Evolutionary conservation across 2,113 vertebrate genomes (phyloP), one percentile per base, ranked within the genome.

Genomic region (Dolichallabes microphthalmus): DNA sequence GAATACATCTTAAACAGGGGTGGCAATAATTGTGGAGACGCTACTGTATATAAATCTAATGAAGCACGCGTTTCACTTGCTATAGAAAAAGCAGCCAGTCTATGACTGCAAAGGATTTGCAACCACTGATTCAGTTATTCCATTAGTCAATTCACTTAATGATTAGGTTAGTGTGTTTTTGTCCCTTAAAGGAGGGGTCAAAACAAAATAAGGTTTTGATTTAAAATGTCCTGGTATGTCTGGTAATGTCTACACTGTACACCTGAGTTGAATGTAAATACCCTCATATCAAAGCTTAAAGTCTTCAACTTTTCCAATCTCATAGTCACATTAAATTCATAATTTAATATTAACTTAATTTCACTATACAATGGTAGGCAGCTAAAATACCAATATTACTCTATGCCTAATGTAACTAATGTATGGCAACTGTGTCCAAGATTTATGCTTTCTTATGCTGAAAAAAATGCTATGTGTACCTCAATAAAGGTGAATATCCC

Each of bases 401-500:
- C 32, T 35, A 35, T 35, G 32, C 32, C 32, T 2, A 35, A 35
- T 35, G 2, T 35, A 35, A 77, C 52, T 32, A n/a, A n/a, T n/a
- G 14, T 32, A 32, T 57, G 14, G 15, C 8, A 77, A 76, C n/a
- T 53, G 12, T n/a, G 14, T 13, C 5, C 25, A 12, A 76, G 27
- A 19, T 2, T 55, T 75, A n/a, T 15, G 45, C 12, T 75, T 77
- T 6, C 8, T 57, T 32, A 32, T 3, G 11, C 2, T 76, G 2
- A 8, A 78, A 14, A 22, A 7, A 60, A 77, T 20, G 27, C 1
- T 39, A 2, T 19, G 22, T 57, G 25, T 74, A 98, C 98, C 96
- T 99, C 97, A 77, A 96, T 19, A 13, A 98, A 85, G 0, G 97
- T 97, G 84, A 97, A 97, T 89, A 96, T 22, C 35, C 98, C 98